Base-by-base conservation (phyloP, 2,113 vertebrate genomes). In the Orthonyx spaldingii region DNA sequence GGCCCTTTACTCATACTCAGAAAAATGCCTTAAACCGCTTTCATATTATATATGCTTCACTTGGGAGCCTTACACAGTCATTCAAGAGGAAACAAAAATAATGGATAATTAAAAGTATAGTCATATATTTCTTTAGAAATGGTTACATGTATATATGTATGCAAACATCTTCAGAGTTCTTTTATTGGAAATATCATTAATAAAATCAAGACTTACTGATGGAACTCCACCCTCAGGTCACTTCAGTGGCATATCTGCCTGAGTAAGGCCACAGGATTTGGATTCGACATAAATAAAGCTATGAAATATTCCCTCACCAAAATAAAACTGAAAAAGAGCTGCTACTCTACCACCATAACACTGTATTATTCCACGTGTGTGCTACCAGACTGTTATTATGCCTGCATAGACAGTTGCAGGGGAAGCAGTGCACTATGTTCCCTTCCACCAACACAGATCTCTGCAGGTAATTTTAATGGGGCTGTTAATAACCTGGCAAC, bases 401-500 rank as follows among this genome's bases (percentile, higher is more conserved):
- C 44, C 76, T 53, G 44, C 21, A 11, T 4, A 57, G 77, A 33
- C 7, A 70, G 81, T 44, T 74, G 49, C 50, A 92, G 68, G 71
- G 63, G 47, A 92, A 91, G 64, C 32, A 42, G 74, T 3, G n/a
- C 77, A 74, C 72, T 64, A 0, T 12, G 20, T 44, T 92, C 79
- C 44, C 66, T 86, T 76, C 84, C 78, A 84, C 87, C 82, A 83
- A 63, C 92, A 83, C 33, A 93, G 77, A 82, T 59, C 96, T 89
- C 91, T 69, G 81, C 95, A 96, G 93, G 93, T 97, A 96, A 91
- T 94, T 97, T 96, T 97, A 98, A 97, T 96, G 94, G 95, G 87
- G 81, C 91, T 96, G 94, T 94, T 97, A 96, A 96, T 97, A 97
- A 96, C 82, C 94, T 96, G 97, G 97, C 96, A 94, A 18, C 35